These are phyloP conservation scores for Rhyacophila brunnea DNA, from an alignment of 1,140 invertebrate genomes.

Conservation along the genomic window DNA sequence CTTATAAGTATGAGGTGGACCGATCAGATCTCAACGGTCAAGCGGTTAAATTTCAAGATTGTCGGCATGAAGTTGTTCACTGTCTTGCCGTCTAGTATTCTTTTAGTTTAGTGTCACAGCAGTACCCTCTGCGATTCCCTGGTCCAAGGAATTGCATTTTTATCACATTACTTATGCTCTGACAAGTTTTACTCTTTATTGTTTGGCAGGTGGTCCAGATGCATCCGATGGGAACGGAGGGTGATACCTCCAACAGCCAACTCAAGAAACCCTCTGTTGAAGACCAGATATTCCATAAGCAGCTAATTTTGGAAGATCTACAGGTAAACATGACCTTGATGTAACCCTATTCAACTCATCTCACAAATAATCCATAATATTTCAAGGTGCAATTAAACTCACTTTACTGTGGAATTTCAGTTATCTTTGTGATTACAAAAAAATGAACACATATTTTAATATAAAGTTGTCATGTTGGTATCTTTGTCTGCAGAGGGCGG, in stretches of 20 bases:
- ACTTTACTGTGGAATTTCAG: too few species aligned
- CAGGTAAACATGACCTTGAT: constrained; percentile 52
- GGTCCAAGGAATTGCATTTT: background rate
- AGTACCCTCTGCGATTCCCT: too few species aligned
- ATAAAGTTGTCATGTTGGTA: background rate
- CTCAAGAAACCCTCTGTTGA: constrained; percentile 48
- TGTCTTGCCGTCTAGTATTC: too few species aligned
- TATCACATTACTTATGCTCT: background rate
- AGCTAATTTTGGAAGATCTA: constrained; percentile 76
- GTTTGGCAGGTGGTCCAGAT: constrained; percentile 6
- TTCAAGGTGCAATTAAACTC: background rate
- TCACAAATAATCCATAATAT: background rate
- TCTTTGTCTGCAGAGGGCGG: constrained; percentile 58
- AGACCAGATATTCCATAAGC: constrained; percentile 70
- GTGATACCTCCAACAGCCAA: constrained; percentile 47
- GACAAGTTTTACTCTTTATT: too few species aligned
- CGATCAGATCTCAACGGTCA: too few species aligned
- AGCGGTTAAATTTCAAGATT: too few species aligned
- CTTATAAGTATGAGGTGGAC: too few species aligned
- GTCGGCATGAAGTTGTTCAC: too few species aligned
- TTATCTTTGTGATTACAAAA: too few species aligned
- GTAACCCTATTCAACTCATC: background rate
- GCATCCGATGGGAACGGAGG: constrained; percentile 38
- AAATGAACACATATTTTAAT: background rate
- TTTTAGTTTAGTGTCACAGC: too few species aligned